Evolutionary conservation across 2,113 vertebrate genomes (phyloP).

Genomic region (Ondatra zibethicus): DNA sequence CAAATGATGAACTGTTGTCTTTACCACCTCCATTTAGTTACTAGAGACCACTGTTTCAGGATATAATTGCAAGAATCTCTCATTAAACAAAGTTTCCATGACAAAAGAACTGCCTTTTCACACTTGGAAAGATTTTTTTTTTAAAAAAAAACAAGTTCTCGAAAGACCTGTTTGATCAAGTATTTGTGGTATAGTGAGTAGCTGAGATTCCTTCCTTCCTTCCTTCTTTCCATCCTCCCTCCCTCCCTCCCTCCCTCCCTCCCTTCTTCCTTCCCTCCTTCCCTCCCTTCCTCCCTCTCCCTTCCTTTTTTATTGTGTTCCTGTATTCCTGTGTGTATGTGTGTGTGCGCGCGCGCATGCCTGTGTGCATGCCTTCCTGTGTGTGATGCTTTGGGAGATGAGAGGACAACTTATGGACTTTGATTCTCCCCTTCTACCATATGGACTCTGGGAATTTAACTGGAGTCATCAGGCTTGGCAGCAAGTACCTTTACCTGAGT

Average conservation of each 20-base stretch:
- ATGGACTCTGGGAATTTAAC: neutral
- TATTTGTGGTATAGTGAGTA: neutral
- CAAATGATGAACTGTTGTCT: neutral
- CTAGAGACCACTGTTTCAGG: too few species aligned
- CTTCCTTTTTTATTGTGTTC: too few species aligned
- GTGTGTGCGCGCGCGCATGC: too few species aligned
- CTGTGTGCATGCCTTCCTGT: too few species aligned
- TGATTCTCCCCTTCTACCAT: neutral
- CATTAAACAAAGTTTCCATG: neutral
- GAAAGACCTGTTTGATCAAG: neutral
- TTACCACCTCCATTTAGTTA: neutral
- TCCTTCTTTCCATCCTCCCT: too few species aligned
- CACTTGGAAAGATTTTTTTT: neutral
- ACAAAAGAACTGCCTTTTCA: neutral
- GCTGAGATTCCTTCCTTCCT: neutral
- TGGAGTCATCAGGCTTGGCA: neutral
- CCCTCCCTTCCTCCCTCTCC: neutral
- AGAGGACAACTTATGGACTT: neutral
- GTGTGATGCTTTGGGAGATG: too few species aligned
- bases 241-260: too few species aligned
- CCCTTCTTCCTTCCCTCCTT: rapidly evolving
- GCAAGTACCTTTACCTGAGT: neutral
- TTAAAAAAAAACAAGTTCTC: neutral
- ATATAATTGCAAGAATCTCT: neutral
- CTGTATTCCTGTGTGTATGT: too few species aligned